Evolutionary conservation across 2,888 invertebrate species (phyloP).

Genomic region (Lapara coniferarum): DNA sequence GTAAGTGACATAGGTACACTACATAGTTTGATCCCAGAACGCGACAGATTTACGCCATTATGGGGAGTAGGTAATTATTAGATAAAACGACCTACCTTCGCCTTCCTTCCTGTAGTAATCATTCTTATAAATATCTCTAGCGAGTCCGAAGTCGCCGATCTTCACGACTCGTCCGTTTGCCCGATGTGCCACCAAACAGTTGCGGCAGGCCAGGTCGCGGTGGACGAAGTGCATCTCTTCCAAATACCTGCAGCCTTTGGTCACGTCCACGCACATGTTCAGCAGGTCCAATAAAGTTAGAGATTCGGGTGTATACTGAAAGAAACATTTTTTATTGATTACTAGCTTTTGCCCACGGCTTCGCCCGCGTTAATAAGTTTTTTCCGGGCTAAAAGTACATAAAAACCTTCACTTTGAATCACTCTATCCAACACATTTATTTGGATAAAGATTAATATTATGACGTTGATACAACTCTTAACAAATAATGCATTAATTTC

Average conservation of each 20-base stretch:
- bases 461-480: too few species aligned
- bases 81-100: constrained; percentile 75
- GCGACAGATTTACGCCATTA: too few species aligned
- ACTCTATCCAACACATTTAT: too few species aligned
- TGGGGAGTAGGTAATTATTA: too few species aligned
- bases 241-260: constrained; percentile 96
- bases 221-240: constrained; percentile 99
- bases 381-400: too few species aligned
- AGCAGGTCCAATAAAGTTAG: constrained; percentile 93
- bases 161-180: constrained; percentile 91
- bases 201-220: constrained; percentile 97
- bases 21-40: too few species aligned
- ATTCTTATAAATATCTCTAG: constrained; percentile 97
- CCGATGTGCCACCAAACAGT: constrained; percentile 94
- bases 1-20: too few species aligned
- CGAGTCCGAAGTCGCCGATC: constrained; percentile 98
- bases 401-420: too few species aligned
- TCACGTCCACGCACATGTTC: constrained; percentile 97
- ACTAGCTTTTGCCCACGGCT: too few species aligned
- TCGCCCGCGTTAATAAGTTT: too few species aligned
- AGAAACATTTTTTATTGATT: constrained; percentile 15
- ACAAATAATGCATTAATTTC: too few species aligned
- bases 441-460: too few species aligned
- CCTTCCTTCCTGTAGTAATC: constrained; percentile 99
- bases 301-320: constrained; percentile 85